phyloP scores from a whole-genome alignment of 2,797 vertebrate species.

The Gallinago nigripennis region DNA sequence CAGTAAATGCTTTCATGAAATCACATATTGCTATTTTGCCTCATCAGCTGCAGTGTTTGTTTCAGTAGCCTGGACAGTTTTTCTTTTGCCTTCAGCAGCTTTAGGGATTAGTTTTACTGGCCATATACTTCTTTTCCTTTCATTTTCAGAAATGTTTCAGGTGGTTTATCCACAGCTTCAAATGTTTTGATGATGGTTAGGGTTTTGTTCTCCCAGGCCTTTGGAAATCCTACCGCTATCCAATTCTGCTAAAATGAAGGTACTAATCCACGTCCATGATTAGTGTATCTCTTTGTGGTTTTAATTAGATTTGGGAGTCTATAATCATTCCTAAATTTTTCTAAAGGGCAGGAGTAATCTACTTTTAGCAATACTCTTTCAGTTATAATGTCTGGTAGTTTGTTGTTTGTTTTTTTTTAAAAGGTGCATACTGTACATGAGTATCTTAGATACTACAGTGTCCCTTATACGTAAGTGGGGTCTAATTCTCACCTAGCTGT shows the following conservation, averaged over 20 bases:
- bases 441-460: background rate
- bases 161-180: background rate
- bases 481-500: background rate
- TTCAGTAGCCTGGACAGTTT: background rate
- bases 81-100: background rate
- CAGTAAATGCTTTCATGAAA: background rate
- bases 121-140: background rate
- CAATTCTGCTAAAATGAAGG: background rate
- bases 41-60: background rate
- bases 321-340: background rate
- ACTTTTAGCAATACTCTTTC: background rate
- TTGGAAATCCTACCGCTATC: background rate
- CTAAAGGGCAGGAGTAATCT: background rate
- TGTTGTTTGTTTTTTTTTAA: too few species aligned
- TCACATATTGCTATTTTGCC: background rate
- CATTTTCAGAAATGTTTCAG: background rate
- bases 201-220: background rate
- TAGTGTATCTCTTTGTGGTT: background rate
- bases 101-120: background rate
- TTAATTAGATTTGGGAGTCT: background rate
- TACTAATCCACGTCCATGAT: background rate
- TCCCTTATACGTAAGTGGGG: background rate
- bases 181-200: background rate
- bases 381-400: background rate
- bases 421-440: accelerated